These are phyloP conservation scores for Trichogramma dendrolimi DNA, from an alignment of 2,888 invertebrate species.

Conservation along the genomic window DNA sequence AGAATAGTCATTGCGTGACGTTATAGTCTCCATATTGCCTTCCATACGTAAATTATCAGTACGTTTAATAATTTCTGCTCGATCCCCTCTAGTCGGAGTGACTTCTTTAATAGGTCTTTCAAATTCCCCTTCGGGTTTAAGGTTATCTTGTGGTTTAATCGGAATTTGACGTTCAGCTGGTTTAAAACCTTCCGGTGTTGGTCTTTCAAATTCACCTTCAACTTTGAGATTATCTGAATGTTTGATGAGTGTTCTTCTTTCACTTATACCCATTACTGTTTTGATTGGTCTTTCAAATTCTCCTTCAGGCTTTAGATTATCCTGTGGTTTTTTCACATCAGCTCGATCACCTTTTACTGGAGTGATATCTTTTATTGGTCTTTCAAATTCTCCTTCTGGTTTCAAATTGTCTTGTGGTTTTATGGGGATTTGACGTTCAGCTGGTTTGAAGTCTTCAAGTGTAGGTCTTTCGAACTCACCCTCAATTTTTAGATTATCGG, in stretches of 20 bases:
- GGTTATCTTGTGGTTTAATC: constrained; percentile 51
- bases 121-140: constrained; percentile 58
- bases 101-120: constrained; percentile 46
- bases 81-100: constrained; percentile 54
- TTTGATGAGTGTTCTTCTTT: constrained; percentile 56
- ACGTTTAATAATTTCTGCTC: constrained; percentile 56
- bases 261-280: constrained; percentile 47
- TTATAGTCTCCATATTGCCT: constrained; percentile 55
- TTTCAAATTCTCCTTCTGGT: constrained; percentile 54
- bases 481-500: constrained; percentile 52
- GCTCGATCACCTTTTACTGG: constrained; percentile 51
- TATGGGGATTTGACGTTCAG: constrained; percentile 51
- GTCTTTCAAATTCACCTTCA: constrained; percentile 46
- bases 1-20: constrained; percentile 59
- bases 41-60: constrained; percentile 51
- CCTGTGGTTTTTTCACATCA: constrained; percentile 28
- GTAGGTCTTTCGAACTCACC: constrained; percentile 55
- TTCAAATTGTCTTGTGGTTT: constrained; percentile 44
- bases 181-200: constrained; percentile 43
- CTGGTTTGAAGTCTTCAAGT: constrained; percentile 45
- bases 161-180: constrained; percentile 45
- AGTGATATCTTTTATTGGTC: constrained; percentile 45
- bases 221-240: constrained; percentile 58
- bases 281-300: constrained; percentile 46
- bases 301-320: constrained; percentile 60